phyloP scores from a whole-genome alignment of 2,797 vertebrate species.

The Takifugu ocellatus region DNA sequence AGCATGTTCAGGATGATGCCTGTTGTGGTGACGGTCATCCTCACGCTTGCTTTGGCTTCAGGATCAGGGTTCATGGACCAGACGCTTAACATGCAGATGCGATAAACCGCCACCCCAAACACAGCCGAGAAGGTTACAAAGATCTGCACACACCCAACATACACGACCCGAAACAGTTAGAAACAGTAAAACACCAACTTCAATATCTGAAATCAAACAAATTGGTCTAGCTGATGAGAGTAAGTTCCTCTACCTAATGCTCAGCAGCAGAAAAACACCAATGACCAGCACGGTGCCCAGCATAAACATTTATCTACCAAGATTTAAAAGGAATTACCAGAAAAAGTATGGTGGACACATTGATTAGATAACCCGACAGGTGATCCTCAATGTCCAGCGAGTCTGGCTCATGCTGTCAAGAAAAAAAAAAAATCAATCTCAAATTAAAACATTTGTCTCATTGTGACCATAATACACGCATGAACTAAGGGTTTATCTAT shows the following conservation, averaged over 20 bases:
- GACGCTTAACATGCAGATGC: slow-evolving; percentile 88
- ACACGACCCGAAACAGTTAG: slow-evolving; percentile 1
- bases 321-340: slow-evolving; percentile 79
- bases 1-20: slow-evolving; percentile 96
- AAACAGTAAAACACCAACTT: not conserved
- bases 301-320: not conserved
- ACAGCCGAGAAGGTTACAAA: slow-evolving; percentile 90
- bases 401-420: slow-evolving; percentile 72
- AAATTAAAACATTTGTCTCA: not conserved
- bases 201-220: not conserved
- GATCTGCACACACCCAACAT: slow-evolving; percentile 72
- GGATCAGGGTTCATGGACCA: slow-evolving; percentile 88
- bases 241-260: not conserved
- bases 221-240: not conserved
- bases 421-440: slow-evolving; percentile 17
- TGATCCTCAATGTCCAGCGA: slow-evolving; percentile 90
- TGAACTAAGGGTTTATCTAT: too few relatives aligned
- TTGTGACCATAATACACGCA: not conserved
- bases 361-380: slow-evolving; percentile 87
- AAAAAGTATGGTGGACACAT: slow-evolving; percentile 86
- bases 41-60: slow-evolving; percentile 84
- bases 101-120: slow-evolving; percentile 90
- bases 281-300: too few relatives aligned
- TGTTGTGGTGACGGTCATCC: slow-evolving; percentile 91
- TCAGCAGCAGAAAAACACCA: not conserved